Percentiles rank a stretch among this genome's conserved stretches.
Evolutionary conservation across 37 sponge, comb jelly and placozoan genomes (phyloP).

Genomic region (Cliona cf. orientalis): DNA sequence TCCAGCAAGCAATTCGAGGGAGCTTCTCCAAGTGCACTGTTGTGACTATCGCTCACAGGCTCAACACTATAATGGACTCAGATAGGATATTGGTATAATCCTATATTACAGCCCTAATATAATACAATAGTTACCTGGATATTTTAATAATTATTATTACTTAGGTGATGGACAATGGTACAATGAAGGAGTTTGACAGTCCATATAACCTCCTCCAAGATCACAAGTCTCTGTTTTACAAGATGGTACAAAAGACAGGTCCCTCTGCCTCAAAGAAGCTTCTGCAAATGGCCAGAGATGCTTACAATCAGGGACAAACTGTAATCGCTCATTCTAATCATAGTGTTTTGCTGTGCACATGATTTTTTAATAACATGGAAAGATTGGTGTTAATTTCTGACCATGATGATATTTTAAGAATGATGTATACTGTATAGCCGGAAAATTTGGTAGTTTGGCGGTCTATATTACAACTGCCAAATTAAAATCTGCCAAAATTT

Average conservation of each 20-base stretch:
- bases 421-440: too few relatives aligned
- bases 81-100: slow-evolving; percentile 77
- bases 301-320: slow-evolving; percentile 1
- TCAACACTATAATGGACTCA: slow-evolving; percentile 95
- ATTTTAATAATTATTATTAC: too few relatives aligned
- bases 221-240: slow-evolving; percentile 22
- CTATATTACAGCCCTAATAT: too few relatives aligned
- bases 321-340: background rate
- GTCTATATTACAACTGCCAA: too few relatives aligned
- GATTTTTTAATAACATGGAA: background rate
- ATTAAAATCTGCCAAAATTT: too few relatives aligned
- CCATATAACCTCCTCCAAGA: slow-evolving; percentile 48
- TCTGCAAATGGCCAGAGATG: slow-evolving; percentile 44
- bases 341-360: background rate
- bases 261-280: slow-evolving; percentile 44
- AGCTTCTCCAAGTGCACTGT: slow-evolving; percentile 84
- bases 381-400: background rate
- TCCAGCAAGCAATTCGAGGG: slow-evolving; percentile 80
- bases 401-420: too few relatives aligned
- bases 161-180: slow-evolving; percentile 65
- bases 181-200: slow-evolving; percentile 59
- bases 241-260: slow-evolving; percentile 58
- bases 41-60: slow-evolving; percentile 93
- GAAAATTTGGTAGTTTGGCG: too few relatives aligned
- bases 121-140: too few relatives aligned